Evolutionary conservation across 2,797 vertebrate genomes (phyloP).

Genomic region (Peromyscus attwateri): DNA sequence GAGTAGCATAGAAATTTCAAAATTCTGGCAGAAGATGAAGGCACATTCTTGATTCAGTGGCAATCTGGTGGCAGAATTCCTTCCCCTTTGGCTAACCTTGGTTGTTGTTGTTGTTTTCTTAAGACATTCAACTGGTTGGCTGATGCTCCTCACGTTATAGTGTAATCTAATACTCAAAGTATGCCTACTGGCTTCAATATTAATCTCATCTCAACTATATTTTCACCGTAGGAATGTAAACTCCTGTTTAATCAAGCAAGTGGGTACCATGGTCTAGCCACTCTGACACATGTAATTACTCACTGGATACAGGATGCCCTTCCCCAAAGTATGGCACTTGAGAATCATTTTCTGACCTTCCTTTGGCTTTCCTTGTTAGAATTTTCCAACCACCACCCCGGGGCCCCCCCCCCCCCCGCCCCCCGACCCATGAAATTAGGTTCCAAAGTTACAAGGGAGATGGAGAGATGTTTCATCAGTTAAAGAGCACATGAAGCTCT

Average conservation of each 20-base stretch:
- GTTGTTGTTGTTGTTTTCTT: neutral
- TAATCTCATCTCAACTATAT: slow-evolving; percentile 29
- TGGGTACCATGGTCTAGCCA: neutral
- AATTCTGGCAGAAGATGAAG: neutral
- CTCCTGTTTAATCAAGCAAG: neutral
- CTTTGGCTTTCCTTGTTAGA: neutral
- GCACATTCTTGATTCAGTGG: neutral
- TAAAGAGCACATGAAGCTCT: neutral
- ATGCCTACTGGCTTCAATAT: neutral
- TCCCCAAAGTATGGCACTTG: neutral
- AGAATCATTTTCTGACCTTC: neutral
- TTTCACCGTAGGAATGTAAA: neutral
- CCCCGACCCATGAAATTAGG: neutral
- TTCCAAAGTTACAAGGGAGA: neutral
- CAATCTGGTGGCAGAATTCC: neutral
- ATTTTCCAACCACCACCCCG: neutral
- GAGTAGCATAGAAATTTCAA: slow-evolving; percentile 19
- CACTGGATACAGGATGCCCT: rapidly evolving
- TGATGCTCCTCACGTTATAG: neutral
- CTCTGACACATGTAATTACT: neutral
- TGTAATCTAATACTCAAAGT: neutral
- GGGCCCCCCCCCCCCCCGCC: no score
- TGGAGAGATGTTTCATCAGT: neutral
- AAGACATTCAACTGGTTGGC: neutral
- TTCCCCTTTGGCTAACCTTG: neutral